Conservation (phyloP, 1,140 invertebrate genomes). For the Camponotus pennsylvanicus region DNA sequence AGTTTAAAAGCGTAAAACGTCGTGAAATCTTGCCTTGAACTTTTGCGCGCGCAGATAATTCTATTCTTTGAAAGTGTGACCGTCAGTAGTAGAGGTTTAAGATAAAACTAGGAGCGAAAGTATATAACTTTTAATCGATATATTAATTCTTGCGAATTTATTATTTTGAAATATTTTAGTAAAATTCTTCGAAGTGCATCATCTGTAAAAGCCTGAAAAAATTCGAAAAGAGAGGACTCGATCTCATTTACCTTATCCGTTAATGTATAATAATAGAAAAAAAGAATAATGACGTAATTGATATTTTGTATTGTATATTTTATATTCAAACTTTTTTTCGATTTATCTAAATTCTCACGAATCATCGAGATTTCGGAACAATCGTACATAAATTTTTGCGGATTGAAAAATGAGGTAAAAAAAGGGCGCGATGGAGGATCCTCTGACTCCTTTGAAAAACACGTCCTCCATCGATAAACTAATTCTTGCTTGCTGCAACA, state of each 20-base stretch:
- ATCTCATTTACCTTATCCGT: not conserved
- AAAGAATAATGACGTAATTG: not conserved
- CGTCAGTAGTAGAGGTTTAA: not conserved
- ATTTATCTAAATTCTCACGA: not conserved
- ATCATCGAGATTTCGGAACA: not conserved
- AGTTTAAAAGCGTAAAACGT: not conserved
- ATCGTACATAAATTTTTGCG: not conserved
- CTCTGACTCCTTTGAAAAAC: not conserved
- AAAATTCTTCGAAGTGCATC: not conserved
- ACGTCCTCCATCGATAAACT: conserved; percentile 24
- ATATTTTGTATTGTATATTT: not conserved
- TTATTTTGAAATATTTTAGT: not conserved
- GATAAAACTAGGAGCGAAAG: not conserved
- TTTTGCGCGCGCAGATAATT: conserved; percentile 4
- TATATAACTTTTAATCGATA: not conserved
- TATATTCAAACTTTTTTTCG: not conserved
- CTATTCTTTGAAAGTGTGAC: not conserved
- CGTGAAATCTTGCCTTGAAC: conserved; percentile 4
- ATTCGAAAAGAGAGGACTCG: not conserved
- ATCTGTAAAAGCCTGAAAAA: too few species aligned
- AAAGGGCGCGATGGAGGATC: not conserved
- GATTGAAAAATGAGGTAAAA: not conserved
- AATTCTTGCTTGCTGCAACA: conserved; percentile 45
- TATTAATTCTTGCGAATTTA: not conserved
- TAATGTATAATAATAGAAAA: not conserved